Percentiles rank a stretch among this genome's conserved stretches.
phyloP scores from a whole-genome alignment of 92 coral and sea anemone species.

The Parazoanthus swiftii region DNA sequence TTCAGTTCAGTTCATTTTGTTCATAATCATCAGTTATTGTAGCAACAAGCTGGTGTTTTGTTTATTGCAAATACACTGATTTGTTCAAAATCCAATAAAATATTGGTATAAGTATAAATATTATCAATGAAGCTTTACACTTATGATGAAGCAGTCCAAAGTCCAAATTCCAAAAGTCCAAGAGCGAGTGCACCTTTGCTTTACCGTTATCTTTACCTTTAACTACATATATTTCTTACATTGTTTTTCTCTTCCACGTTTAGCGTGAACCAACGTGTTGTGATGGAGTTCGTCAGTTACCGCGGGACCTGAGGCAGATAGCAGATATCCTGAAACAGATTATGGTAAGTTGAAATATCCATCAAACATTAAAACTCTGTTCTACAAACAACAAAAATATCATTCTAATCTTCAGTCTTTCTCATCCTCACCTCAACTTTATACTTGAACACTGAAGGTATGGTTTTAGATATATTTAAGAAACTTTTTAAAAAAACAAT shows the following conservation, averaged over 20 bases:
- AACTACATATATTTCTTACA: no score
- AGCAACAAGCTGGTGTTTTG: no score
- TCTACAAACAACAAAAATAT: not conserved
- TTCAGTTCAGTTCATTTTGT: no score
- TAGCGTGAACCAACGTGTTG: constrained; percentile 84
- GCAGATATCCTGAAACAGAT: constrained; percentile 54
- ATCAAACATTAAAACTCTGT: not conserved
- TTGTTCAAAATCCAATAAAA: no score
- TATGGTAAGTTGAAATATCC: constrained; percentile 52
- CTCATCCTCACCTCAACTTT: not conserved
- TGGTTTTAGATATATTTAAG: not conserved
- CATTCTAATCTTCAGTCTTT: not conserved
- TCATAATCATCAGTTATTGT: no score
- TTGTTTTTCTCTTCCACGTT: not conserved
- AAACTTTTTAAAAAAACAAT: no score
- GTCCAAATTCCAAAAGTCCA: no score
- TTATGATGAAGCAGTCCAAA: no score
- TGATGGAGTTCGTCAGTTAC: constrained; percentile 58
- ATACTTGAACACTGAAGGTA: not conserved
- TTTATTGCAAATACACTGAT: no score
- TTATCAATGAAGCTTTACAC: no score
- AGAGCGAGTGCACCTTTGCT: no score
- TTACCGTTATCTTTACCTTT: not conserved
- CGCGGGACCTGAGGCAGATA: constrained; percentile 48
- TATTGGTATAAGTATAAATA: no score